These are phyloP conservation scores for Lucinisca nassula DNA, from an alignment of 2,888 invertebrate species.

Conservation along the genomic window DNA sequence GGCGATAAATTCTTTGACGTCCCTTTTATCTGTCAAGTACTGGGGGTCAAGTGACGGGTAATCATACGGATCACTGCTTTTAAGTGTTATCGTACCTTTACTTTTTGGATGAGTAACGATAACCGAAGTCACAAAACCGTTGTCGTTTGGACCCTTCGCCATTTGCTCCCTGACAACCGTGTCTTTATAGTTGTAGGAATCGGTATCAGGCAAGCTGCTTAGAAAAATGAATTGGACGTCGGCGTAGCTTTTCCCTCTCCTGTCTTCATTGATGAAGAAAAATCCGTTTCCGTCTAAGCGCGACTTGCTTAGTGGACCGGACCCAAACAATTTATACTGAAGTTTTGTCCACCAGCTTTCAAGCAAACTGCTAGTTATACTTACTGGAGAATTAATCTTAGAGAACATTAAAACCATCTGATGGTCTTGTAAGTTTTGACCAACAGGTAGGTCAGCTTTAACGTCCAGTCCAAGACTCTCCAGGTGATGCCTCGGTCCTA, in stretches of 20 bases:
- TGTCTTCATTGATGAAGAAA: background rate
- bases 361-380: background rate
- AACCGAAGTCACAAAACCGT: too few relatives aligned
- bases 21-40: conserved; percentile 92
- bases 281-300: background rate
- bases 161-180: too few relatives aligned
- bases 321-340: background rate
- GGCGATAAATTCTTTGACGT: conserved; percentile 88
- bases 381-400: background rate
- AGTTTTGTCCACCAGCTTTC: background rate
- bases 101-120: too few relatives aligned
- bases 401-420: background rate
- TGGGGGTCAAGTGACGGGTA: conserved; percentile 96
- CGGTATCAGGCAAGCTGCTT: background rate
- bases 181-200: too few relatives aligned
- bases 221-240: background rate
- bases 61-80: conserved; percentile 92
- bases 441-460: background rate
- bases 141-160: too few relatives aligned
- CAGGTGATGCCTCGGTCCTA: background rate
- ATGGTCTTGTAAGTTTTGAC: conserved; percentile 1
- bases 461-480: background rate
- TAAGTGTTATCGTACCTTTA: conserved; percentile 93
- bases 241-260: background rate
- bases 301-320: background rate